Base-by-base conservation (phyloP, 2,797 vertebrate species). In the Triplophysa bombifrons region DNA sequence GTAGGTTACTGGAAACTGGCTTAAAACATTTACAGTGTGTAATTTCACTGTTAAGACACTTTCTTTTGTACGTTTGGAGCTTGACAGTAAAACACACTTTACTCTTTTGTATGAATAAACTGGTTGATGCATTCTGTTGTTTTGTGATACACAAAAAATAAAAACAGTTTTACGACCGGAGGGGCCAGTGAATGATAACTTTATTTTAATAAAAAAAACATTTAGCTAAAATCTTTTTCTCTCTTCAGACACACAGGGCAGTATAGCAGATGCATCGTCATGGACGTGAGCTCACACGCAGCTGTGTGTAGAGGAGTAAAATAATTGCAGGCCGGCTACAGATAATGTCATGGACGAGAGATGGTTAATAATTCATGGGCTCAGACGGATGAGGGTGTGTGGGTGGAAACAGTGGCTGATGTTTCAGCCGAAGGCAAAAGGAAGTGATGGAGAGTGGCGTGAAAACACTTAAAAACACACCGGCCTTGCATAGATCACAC, bases 311-410 rank as follows among this genome's bases (percentile, higher is more conserved):
- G 86, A 56, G 11, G 90, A 86, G 85, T 80, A 86, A 87, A 78
- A 91, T 92, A 93, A 93, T 91, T 93, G 90, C 91, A 88, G 89
- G 85, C 85, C 83, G 87, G 87, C 89, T 89, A 90, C 91, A 92
- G 89, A 93, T 92, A 93, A 93, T 92, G 91, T 91, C 90, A 91
- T 91, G 90, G 91, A 88, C 89, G 92, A 89, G 86, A 91, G 91
- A 92, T 91, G 87, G 92, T 93, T 91, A 93, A 93, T 92, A 92
- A 93, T 93, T 89, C 92, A 93, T 91, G 87, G 86, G 85, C 86
- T 75, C 66, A 72, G 88, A 86, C 85, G 85, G 82, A 84, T 82
- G 87, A 89, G 87, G 89, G 87, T 91, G 89, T 69, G 65, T 69
- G 89, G 90, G 86, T 88, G 90, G 90, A 93, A 91, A 92, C 91